phyloP scores from a whole-genome alignment of 2,113 vertebrate species.

The Garra rufa region DNA sequence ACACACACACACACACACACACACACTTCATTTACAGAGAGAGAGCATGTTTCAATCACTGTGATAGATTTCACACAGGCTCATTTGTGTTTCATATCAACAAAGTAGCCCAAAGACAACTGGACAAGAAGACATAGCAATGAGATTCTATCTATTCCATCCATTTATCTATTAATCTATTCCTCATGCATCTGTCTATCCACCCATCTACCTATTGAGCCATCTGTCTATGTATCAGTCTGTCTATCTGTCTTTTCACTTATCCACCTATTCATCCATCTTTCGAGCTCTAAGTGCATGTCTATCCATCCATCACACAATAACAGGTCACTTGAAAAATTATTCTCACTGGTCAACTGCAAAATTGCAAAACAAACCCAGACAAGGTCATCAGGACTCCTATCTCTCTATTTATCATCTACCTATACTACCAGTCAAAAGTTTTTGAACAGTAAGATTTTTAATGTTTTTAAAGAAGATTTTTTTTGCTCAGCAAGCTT shows the following conservation, averaged over 20 bases:
- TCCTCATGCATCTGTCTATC: not conserved
- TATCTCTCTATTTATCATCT: not conserved
- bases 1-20: conserved; percentile 42
- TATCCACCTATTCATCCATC: no score
- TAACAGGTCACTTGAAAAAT: not conserved
- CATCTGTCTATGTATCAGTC: not conserved
- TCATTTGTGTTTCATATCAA: conserved; percentile 29
- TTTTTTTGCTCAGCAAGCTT: no score
- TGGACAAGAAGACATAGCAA: not conserved
- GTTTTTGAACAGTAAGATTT: no score
- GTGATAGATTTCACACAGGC: conserved; percentile 21
- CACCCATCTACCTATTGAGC: not conserved
- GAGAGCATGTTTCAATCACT: conserved; percentile 27
- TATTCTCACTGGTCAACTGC: not conserved
- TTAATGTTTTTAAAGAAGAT: no score
- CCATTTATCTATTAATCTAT: not conserved
- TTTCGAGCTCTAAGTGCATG: no score
- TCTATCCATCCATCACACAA: not conserved
- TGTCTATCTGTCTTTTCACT: not conserved
- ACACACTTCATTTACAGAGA: conserved; percentile 44
- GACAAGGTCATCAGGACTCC: no score
- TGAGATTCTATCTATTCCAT: not conserved
- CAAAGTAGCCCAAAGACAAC: not conserved
- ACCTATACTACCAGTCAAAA: not conserved
- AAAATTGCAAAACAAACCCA: not conserved